These are phyloP conservation scores for Pseudococcus longispinus DNA, from an alignment of 2,888 invertebrate species.

Conservation along the genomic window DNA sequence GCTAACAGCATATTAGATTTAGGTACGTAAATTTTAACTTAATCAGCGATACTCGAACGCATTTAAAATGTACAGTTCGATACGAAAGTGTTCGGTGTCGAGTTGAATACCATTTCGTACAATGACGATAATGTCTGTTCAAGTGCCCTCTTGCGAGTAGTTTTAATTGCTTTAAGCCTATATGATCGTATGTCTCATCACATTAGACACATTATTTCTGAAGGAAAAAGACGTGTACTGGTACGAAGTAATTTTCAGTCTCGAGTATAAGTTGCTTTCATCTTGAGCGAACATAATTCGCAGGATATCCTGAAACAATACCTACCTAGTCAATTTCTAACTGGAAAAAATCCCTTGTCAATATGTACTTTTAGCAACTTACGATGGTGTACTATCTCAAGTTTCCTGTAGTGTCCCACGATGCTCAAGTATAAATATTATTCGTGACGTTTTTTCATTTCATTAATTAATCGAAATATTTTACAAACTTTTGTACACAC, in stretches of 20 bases:
- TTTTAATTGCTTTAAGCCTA: slow-evolving; percentile 50
- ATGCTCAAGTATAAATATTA: slow-evolving; percentile 28
- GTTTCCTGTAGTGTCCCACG: slow-evolving; percentile 10
- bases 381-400: not conserved
- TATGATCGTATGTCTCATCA: slow-evolving; percentile 8
- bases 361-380: not conserved
- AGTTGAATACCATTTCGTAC: not conserved
- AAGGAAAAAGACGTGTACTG: slow-evolving; percentile 46
- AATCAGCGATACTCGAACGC: not conserved
- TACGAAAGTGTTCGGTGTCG: not conserved
- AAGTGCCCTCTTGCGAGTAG: slow-evolving; percentile 45
- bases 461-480: slow-evolving; percentile 42
- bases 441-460: slow-evolving; percentile 46
- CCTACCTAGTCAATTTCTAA: not conserved
- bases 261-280: not conserved
- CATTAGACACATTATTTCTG: not conserved
- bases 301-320: not conserved
- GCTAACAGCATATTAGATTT: too few species aligned
- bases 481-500: slow-evolving; percentile 20
- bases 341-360: not conserved
- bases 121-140: slow-evolving; percentile 34
- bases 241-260: not conserved
- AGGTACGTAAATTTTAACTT: too few species aligned
- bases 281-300: not conserved
- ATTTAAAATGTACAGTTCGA: not conserved